Evolutionary conservation across 2,113 vertebrate genomes (phyloP).

Genomic region (Leuciscus idus): DNA sequence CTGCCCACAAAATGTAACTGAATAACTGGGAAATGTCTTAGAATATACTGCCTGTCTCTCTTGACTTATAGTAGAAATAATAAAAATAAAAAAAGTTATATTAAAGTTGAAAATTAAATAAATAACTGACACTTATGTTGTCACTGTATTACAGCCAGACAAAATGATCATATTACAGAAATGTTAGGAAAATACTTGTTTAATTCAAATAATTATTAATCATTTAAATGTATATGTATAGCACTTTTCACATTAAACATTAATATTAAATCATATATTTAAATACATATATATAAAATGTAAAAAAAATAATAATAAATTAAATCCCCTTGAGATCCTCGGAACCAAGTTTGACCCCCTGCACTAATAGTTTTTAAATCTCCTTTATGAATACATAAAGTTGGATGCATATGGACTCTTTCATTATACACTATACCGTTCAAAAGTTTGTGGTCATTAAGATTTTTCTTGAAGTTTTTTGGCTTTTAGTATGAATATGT

Average conservation of each 20-base stretch:
- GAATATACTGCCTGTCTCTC: background rate
- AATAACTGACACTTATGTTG: background rate
- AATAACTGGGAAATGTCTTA: background rate
- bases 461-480: too few relatives aligned
- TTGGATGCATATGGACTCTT: background rate
- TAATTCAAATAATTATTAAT: background rate
- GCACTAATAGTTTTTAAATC: too few relatives aligned
- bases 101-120: too few relatives aligned
- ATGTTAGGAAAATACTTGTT: background rate
- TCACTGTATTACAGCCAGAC: background rate
- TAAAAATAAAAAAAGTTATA: background rate
- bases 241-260: background rate
- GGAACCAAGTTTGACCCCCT: too few relatives aligned
- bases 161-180: background rate
- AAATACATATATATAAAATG: too few relatives aligned
- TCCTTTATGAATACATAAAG: background rate
- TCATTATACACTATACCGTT: too few relatives aligned
- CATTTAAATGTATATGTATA: background rate
- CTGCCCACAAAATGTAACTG: background rate
- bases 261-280: too few relatives aligned
- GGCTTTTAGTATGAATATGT: too few relatives aligned
- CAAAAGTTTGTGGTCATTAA: too few relatives aligned
- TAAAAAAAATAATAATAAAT: too few relatives aligned
- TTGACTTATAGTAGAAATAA: background rate
- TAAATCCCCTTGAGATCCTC: too few relatives aligned